Base-by-base conservation (phyloP, 2,888 invertebrate genomes). In the Hyppa rectilinea region DNA sequence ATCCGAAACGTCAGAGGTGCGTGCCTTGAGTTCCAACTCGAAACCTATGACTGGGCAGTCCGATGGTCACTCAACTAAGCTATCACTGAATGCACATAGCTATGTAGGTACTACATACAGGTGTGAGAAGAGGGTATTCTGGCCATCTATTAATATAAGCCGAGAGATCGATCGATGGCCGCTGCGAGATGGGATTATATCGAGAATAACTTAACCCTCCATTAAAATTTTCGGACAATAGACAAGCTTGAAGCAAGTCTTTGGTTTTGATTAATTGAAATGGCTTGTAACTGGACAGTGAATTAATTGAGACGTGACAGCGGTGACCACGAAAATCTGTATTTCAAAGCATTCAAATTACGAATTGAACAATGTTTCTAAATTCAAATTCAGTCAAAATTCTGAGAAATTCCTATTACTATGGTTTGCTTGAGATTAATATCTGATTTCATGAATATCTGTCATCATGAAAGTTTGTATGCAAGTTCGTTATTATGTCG, bases 71-170 rank as follows among this genome's bases (percentile, higher is more conserved):
- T n/a, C n/a, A n/a, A n/a, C n/a, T n/a, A n/a, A n/a, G n/a, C n/a
- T n/a, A n/a, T n/a, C n/a, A n/a, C n/a, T n/a, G n/a, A n/a, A n/a
- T n/a, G n/a, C n/a, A 26, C 17, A 12, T 26, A 43, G 12, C 9
- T 17, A 14, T 59, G 5, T n/a, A 47, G 23, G n/a, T 36, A 34
- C 17, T 62, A 31, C 5, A 2, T 64, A 31, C 50, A 65, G 62
- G 55, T 43, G 29, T 58, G 50, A 61, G 31, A 60, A 55, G 56
- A 80, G 68, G 81, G 67, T 50, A 66, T 59, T 62, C 29, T 60
- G 66, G 17, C 45, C 40, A 36, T 50, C 62, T 78, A 78, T 78
- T 78, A 76, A 76, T 78, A 76, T 20, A 47, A 63, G 31, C 50
- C 20, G 20, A 49, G 62, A 47, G 36, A 55, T 20, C 55, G 78